Base-by-base conservation (phyloP, 2,797 vertebrate genomes). In the Enteromius mattozi region DNA sequence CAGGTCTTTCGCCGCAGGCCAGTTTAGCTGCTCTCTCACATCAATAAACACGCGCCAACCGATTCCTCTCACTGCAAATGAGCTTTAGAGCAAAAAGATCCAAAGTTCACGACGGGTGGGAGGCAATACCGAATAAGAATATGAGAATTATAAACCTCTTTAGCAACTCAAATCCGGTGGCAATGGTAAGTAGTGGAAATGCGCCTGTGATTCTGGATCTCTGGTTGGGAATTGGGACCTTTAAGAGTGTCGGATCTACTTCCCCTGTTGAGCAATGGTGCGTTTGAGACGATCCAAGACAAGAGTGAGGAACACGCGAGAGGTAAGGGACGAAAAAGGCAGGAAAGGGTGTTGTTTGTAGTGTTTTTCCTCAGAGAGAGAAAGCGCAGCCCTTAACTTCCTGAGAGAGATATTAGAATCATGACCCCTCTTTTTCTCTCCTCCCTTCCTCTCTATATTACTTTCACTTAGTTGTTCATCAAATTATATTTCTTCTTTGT, bases 351-450 rank as follows among this genome's bases (percentile, higher is more conserved):
- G 74, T 40, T 66, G 56, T 49, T 51, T 76, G 61, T 69, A 37
- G 27, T 66, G 72, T 80, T 72, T 86, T 66, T 86, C 81, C 47
- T 86, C 30, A 74, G 54, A 68, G 56, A 47, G 35, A 78, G 45
- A 61, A 16, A 80, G 49, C 42, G 8, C 21, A 19, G n/a, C 35
- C 35, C 76, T 68, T 19, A 24, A 54, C 75, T 82, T 85, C 75
- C 85, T 83, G 76, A 82, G 76, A 80, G 56, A 56, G 66, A 82
- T 33, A 87, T 88, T 72, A 68, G 66, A 89, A 75, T 85, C 65
- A 79, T 86, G 42, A 80, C 85, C 63, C 33, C 42, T 75, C 70
- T 78, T 21, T 63, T 21, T 5, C 74, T 33, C 65, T 47, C 59
- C 37, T 72, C 40, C 17, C 54, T 82, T 45, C 27, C 12, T 72